Conservation (phyloP, 2,888 invertebrate genomes). For the Drosophila robusta region DNA sequence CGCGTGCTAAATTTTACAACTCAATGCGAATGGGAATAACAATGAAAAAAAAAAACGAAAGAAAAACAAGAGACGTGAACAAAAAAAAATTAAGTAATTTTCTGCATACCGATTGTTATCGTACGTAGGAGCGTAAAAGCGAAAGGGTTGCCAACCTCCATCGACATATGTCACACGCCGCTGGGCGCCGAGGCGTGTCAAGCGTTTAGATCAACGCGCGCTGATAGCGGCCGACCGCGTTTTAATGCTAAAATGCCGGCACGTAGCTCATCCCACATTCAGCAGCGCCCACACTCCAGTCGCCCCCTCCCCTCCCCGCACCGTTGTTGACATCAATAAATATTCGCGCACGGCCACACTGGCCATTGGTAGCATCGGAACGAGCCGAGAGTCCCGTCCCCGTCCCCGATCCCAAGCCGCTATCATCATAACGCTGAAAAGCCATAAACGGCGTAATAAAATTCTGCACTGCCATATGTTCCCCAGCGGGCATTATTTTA, state of each 20-base stretch:
- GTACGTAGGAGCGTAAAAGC: constrained; percentile 31
- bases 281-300: constrained; percentile 27
- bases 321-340: constrained; percentile 78
- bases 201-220: constrained; percentile 70
- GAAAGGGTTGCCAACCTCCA: constrained; percentile 65
- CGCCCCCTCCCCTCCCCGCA: neutral
- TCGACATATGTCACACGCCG: constrained; percentile 71
- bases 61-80: neutral
- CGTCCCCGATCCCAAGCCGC: constrained; percentile 20
- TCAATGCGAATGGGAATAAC: constrained; percentile 35
- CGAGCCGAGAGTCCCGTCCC: constrained; percentile 3
- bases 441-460: constrained; percentile 81
- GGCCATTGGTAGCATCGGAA: constrained; percentile 34
- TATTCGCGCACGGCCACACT: constrained; percentile 71
- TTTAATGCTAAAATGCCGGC: constrained; percentile 69
- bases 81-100: constrained; percentile 76
- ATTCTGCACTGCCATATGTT: constrained; percentile 81
- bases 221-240: constrained; percentile 71
- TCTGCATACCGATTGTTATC: constrained; percentile 71
- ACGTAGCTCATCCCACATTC: constrained; percentile 60
- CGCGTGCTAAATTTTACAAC: constrained; percentile 65
- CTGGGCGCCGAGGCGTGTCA: constrained; percentile 69
- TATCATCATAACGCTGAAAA: constrained; percentile 74
- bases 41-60: constrained; percentile 1
- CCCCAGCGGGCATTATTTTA: constrained; percentile 81